Base-by-base conservation (phyloP, 1,140 invertebrate species). In the Cydia fagiglandana region DNA sequence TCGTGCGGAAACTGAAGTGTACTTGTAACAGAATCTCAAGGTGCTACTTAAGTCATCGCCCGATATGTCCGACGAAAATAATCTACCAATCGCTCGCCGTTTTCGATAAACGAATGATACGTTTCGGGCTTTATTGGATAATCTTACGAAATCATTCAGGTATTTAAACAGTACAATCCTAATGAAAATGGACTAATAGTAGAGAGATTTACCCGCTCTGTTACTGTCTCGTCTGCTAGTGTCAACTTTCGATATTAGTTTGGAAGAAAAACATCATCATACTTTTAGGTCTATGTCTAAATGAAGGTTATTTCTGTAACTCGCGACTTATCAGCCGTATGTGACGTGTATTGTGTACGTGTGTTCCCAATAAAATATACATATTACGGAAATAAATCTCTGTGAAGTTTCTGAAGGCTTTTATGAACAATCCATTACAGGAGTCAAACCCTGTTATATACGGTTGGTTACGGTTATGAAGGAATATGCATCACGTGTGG, bases 51-150 rank as follows among this genome's bases (percentile, higher is more conserved):
- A 70, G 34, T 70, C 66, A 70, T 45, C 34, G 66, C 41, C 66
- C 66, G 66, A 70, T 70, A 41, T 17, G n/a, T 45, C 9, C 6
- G 66, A 70, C 30, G 15, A 68, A 68, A 68, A 68, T 68, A 68
- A 68, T 38, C 64, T 68, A 24, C 24, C 28, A n/a, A 68, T 68
- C 64, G 28, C 28, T 68, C 38, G 38, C 64, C 64, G 34, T 68
- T 66, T 66, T 68, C 64, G 64, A 68, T 68, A 68, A 64, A 64
- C 24, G 20, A 64, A 68, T n/a, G 64, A 34, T 68, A 68, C 34
- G 1, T 7, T 2, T 68, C 64, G n/a, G 20, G 34, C 38, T 7
- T 47, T 47, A 47, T 47, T 47, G 45, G 13, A 56, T 56, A n/a
- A 17, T 56, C 53, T 53, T 53, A 53, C 50, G 50, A 53, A 53